Percentiles rank a stretch among this genome's conserved stretches.
Conservation (phyloP, 2,888 invertebrate species). For the Pammene aurita region DNA sequence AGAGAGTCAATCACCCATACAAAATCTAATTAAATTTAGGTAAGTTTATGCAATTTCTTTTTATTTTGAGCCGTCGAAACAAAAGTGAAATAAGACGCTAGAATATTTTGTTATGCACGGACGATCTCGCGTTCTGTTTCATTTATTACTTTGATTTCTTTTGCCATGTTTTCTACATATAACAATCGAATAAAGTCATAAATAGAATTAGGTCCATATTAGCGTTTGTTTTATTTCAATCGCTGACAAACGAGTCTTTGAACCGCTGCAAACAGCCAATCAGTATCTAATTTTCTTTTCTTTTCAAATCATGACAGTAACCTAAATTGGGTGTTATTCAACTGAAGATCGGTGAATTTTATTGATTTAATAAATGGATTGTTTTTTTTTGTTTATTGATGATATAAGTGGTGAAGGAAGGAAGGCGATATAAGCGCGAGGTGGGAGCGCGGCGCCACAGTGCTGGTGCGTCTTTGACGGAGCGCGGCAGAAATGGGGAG, state of each 20-base stretch:
- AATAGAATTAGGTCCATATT: slow-evolving; percentile 16
- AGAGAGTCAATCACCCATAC: no score
- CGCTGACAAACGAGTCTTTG: slow-evolving; percentile 11
- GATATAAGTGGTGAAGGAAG: slow-evolving; percentile 44
- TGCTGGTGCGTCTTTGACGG: slow-evolving; percentile 63
- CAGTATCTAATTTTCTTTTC: slow-evolving; percentile 11
- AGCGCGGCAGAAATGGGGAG: slow-evolving; percentile 70
- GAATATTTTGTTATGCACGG: slow-evolving; percentile 35
- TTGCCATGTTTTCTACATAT: slow-evolving; percentile 5
- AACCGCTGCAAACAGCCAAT: slow-evolving; percentile 11
- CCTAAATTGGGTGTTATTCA: slow-evolving; percentile 22
- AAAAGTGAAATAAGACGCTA: slow-evolving; percentile 16
- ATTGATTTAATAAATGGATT: slow-evolving; percentile 35
- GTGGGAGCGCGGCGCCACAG: slow-evolving; percentile 61
- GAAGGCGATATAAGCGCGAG: slow-evolving; percentile 66
- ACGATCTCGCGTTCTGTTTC: slow-evolving; percentile 11
- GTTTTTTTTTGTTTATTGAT: slow-evolving; percentile 25
- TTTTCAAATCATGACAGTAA: slow-evolving; percentile 15
- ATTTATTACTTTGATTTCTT: slow-evolving; percentile 4
- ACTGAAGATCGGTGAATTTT: slow-evolving; percentile 30
- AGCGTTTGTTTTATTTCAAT: slow-evolving; percentile 12
- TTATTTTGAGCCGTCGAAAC: neutral
- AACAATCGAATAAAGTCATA: slow-evolving; percentile 2
- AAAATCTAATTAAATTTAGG: no score
- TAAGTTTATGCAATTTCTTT: no score